Conservation (phyloP, 1,140 invertebrate genomes). For the Oncopeltus fasciatus region DNA sequence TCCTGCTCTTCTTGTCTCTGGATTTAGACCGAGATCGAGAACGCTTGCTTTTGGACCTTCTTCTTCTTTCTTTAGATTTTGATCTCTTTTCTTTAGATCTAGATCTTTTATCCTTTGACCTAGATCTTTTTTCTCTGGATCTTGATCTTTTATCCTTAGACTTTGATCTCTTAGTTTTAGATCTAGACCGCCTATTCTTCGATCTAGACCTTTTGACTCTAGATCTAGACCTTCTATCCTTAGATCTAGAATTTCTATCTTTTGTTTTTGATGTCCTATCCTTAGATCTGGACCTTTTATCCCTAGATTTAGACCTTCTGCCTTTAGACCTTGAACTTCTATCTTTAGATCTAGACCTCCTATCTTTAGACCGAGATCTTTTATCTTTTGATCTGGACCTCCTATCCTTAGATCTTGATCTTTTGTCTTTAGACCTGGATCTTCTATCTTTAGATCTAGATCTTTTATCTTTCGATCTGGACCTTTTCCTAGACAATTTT, state of each 20-base stretch:
- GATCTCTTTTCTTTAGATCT: slow-evolving; percentile 1
- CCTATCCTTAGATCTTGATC: slow-evolving; percentile 22
- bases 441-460: not conserved
- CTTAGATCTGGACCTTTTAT: not conserved
- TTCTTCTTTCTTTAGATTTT: slow-evolving; percentile 3
- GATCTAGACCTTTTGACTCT: not conserved
- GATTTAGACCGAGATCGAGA: not conserved
- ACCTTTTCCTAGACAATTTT: not conserved
- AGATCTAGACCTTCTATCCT: not conserved
- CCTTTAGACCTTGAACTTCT: slow-evolving; percentile 1
- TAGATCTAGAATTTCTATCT: slow-evolving; percentile 9
- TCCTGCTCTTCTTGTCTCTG: not conserved
- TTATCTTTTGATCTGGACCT: slow-evolving; percentile 11
- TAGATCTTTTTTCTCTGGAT: not conserved
- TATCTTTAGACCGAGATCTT: not conserved
- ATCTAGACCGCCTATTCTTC: not conserved
- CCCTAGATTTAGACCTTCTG: not conserved
- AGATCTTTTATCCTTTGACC: not conserved
- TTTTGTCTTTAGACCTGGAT: slow-evolving; percentile 4
- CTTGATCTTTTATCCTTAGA: slow-evolving; percentile 10
- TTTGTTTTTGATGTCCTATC: not conserved
- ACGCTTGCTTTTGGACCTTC: not conserved
- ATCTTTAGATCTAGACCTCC: not conserved
- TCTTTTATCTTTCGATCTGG: not conserved
- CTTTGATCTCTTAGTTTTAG: not conserved